Evolutionary conservation across 2,113 vertebrate genomes (phyloP).

Genomic region (Sceloporus undulatus): DNA sequence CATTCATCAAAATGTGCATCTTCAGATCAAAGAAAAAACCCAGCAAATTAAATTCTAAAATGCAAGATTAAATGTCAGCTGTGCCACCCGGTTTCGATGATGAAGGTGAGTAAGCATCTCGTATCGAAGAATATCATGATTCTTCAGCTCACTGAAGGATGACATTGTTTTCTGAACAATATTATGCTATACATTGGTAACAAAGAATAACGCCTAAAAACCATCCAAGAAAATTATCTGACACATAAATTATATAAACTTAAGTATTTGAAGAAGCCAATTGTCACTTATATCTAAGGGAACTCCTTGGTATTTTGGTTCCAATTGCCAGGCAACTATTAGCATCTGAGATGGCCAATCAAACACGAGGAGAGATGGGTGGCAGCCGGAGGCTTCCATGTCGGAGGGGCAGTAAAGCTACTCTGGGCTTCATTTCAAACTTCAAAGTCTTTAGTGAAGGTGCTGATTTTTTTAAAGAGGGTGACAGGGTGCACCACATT

Average conservation of each 20-base stretch:
- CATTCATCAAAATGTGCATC: conserved; percentile 48
- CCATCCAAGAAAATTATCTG: conserved; percentile 17
- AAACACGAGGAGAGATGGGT: conserved; percentile 43
- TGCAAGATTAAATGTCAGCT: conserved; percentile 45
- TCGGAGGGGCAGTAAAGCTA: too few relatives aligned
- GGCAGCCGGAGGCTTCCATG: too few relatives aligned
- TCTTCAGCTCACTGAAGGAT: conserved; percentile 37
- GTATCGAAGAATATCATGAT: conserved; percentile 47
- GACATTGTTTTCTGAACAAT: conserved; percentile 42
- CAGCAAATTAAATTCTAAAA: conserved; percentile 38
- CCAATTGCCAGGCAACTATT: conserved; percentile 64
- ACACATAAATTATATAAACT: background rate
- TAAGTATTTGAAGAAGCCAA: conserved; percentile 38
- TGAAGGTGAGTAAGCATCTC: conserved; percentile 42
- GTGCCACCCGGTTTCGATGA: conserved; percentile 1
- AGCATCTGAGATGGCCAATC: conserved; percentile 43
- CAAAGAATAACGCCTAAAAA: conserved; percentile 68
- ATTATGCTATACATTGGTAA: conserved; percentile 57
- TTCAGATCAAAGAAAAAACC: conserved; percentile 50
- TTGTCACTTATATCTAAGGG: conserved; percentile 19
- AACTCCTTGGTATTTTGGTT: conserved; percentile 23
- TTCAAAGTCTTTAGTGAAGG: too few relatives aligned
- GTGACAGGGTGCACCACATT: too few relatives aligned
- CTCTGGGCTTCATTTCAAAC: too few relatives aligned
- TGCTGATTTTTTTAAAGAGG: too few relatives aligned